Percentiles rank a stretch among this genome's conserved stretches.
Evolutionary conservation across 2,888 invertebrate genomes (phyloP).

Genomic region (Chaetoderma sp.): DNA sequence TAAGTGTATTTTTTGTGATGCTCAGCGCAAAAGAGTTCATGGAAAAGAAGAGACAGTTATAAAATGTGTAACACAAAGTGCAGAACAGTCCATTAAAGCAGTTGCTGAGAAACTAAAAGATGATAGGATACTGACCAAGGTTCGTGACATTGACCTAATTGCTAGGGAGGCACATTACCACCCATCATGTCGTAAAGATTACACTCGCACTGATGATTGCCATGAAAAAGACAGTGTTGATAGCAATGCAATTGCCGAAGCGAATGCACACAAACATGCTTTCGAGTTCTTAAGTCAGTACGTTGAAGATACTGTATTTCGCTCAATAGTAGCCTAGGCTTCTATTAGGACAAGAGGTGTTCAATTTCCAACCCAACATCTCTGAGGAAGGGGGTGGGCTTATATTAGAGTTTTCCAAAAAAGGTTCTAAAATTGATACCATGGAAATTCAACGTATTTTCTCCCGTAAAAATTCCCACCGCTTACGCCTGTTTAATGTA

Average conservation of each 20-base stretch:
- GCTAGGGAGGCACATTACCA: not conserved
- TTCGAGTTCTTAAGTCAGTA: not conserved
- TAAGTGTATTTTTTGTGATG: not conserved
- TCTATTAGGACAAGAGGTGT: too few relatives aligned
- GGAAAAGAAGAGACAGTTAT: not conserved
- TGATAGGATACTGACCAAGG: not conserved
- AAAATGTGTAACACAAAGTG: not conserved
- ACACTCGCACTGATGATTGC: not conserved
- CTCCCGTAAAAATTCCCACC: too few relatives aligned
- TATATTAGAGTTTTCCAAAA: too few relatives aligned
- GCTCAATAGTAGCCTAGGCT: too few relatives aligned
- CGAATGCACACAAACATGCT: not conserved
- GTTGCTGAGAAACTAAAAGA: not conserved
- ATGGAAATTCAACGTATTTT: too few relatives aligned
- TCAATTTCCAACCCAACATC: too few relatives aligned
- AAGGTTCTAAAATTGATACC: too few relatives aligned
- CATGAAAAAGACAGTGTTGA: not conserved
- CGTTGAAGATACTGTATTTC: too few relatives aligned
- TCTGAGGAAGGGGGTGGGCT: too few relatives aligned
- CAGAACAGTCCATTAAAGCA: not conserved
- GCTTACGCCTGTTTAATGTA: too few relatives aligned
- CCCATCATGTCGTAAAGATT: not conserved
- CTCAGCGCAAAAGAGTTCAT: not conserved
- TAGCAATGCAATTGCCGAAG: not conserved
- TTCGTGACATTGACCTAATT: not conserved